Percentiles rank a stretch among this genome's conserved stretches.
Conservation (phyloP, 2,113 vertebrate genomes). For the Myotis davidii region DNA sequence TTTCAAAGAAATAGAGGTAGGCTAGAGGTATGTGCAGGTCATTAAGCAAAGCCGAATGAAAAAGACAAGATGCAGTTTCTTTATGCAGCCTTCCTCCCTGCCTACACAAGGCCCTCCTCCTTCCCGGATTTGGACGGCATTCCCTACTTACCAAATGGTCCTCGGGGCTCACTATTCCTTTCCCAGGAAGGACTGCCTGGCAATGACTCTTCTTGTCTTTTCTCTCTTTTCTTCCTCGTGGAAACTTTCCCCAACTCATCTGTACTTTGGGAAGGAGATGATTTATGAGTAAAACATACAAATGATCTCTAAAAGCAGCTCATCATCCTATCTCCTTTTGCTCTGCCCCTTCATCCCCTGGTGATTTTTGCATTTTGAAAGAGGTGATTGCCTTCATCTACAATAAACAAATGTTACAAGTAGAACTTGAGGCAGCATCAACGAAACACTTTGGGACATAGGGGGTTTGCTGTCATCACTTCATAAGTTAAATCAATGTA, state of each 20-base stretch:
- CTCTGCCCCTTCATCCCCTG: background rate
- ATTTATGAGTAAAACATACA: background rate
- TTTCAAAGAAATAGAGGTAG: background rate
- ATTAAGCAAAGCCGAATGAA: background rate
- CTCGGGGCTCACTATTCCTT: too few species aligned
- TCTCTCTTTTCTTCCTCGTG: background rate
- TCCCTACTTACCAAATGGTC: background rate
- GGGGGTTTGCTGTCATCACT: background rate
- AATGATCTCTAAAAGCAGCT: background rate
- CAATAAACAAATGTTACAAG: conserved; percentile 1
- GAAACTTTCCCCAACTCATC: background rate
- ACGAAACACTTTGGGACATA: background rate
- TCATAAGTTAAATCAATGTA: background rate
- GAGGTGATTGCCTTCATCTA: background rate
- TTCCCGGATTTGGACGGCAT: background rate
- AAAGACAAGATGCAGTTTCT: background rate
- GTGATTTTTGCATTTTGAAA: conserved; percentile 9
- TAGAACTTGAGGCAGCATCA: background rate
- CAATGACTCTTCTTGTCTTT: background rate
- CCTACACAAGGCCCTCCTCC: background rate
- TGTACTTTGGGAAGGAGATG: background rate
- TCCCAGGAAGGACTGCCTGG: background rate
- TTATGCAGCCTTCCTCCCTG: background rate
- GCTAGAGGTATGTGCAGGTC: background rate
- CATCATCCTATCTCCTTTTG: background rate